phyloP scores from a whole-genome alignment of 2,888 invertebrate species.

The Diaprepes abbreviatus region DNA sequence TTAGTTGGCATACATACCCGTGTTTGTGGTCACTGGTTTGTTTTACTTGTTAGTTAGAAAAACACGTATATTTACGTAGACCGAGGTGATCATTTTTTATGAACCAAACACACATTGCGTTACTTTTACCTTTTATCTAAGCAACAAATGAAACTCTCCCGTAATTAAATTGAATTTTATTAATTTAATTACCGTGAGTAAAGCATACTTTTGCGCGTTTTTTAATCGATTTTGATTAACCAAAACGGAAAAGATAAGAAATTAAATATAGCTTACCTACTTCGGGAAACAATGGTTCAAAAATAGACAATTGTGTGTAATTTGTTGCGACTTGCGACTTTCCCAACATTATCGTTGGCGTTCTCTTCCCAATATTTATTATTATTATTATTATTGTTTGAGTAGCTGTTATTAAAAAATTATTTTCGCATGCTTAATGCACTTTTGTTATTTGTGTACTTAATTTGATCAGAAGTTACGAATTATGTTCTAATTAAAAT shows the following conservation, averaged over 20 bases:
- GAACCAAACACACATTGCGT: too few relatives aligned
- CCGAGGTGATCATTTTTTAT: too few relatives aligned
- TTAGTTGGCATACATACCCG: too few relatives aligned
- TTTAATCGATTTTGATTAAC: background rate
- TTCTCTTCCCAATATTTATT: background rate
- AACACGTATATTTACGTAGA: too few relatives aligned
- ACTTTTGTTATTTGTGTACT: background rate
- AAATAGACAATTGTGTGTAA: conserved; percentile 13
- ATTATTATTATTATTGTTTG: conserved; percentile 12
- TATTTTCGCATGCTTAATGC: background rate
- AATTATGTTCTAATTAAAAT: background rate
- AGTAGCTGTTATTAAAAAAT: background rate
- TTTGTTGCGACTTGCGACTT: conserved; percentile 1
- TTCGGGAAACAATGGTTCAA: background rate
- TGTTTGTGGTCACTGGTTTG: too few relatives aligned
- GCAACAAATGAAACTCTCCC: background rate
- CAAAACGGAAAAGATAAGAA: background rate
- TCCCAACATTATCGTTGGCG: conserved; percentile 5
- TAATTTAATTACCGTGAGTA: conserved; percentile 4
- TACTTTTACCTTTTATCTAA: background rate
- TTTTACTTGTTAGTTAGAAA: too few relatives aligned
- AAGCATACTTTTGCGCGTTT: background rate
- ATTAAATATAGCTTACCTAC: background rate
- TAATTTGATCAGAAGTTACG: background rate
- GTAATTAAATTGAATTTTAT: background rate